Evolutionary conservation across 2,797 vertebrate species (phyloP).

Genomic region (Notamacropus eugenii): DNA sequence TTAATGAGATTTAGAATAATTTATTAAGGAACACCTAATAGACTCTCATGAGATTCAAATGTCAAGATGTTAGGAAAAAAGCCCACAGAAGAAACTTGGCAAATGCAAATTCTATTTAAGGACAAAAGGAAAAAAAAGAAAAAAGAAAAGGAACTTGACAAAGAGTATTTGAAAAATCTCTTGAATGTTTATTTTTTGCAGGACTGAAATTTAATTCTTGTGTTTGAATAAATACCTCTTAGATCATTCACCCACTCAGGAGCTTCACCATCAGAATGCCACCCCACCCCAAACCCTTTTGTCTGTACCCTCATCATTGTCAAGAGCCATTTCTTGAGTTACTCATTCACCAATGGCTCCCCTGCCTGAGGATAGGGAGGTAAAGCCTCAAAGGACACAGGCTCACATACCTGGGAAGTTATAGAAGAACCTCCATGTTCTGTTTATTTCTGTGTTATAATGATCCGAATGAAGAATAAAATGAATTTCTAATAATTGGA

Average conservation of each 20-base stretch:
- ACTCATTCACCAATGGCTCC: slow-evolving; percentile 37
- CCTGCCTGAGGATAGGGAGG: neutral
- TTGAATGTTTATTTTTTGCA: slow-evolving; percentile 78
- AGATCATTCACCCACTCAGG: slow-evolving; percentile 63
- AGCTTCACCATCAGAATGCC: slow-evolving; percentile 48
- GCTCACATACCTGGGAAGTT: neutral
- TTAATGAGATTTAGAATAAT: slow-evolving; percentile 78
- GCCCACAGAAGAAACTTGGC: slow-evolving; percentile 67
- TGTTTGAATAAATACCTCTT: slow-evolving; percentile 71
- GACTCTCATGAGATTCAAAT: slow-evolving; percentile 76
- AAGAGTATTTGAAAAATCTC: slow-evolving; percentile 75
- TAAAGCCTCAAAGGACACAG: slow-evolving; percentile 52
- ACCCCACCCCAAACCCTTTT: slow-evolving; percentile 38
- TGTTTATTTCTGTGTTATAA: slow-evolving; percentile 61
- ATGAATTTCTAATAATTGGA: slow-evolving; percentile 59
- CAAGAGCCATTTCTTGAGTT: slow-evolving; percentile 51
- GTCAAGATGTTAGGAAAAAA: slow-evolving; percentile 63
- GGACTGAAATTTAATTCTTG: slow-evolving; percentile 75
- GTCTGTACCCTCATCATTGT: slow-evolving; percentile 65
- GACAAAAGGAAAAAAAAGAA: slow-evolving; percentile 1
- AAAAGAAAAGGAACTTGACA: slow-evolving; percentile 28
- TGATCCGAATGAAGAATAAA: slow-evolving; percentile 63
- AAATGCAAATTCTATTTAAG: slow-evolving; percentile 74
- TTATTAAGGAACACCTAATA: slow-evolving; percentile 72
- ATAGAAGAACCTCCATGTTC: slow-evolving; percentile 16